Evolutionary conservation across 2,113 vertebrate species (phyloP).

Genomic region (Entosphenus tridentatus): DNA sequence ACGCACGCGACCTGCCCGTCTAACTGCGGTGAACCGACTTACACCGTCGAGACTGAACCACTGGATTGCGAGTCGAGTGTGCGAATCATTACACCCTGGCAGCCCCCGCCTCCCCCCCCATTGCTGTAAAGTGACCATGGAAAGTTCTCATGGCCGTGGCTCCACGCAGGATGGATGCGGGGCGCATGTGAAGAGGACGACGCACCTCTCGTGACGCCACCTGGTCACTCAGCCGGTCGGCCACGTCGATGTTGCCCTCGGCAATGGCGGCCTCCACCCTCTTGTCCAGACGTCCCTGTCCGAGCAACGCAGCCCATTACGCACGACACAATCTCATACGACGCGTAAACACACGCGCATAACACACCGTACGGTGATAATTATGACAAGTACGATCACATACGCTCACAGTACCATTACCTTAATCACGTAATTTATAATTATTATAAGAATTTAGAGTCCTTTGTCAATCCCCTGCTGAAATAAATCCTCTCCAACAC

Average conservation of each 20-base stretch:
- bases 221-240: slow-evolving; percentile 4
- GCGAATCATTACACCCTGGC: background rate
- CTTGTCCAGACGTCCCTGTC: slow-evolving; percentile 4
- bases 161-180: background rate
- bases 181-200: too few species aligned
- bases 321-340: too few species aligned
- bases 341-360: too few species aligned
- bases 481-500: too few species aligned
- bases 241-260: background rate
- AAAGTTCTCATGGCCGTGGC: background rate
- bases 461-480: too few species aligned
- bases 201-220: background rate
- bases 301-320: background rate
- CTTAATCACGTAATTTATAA: too few species aligned
- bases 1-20: background rate
- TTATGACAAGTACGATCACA: too few species aligned
- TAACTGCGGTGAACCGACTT: background rate
- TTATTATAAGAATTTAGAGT: too few species aligned
- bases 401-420: too few species aligned
- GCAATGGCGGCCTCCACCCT: background rate
- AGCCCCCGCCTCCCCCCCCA: background rate
- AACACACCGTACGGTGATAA: too few species aligned
- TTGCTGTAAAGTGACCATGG: background rate
- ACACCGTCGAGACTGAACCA: background rate
- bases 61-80: background rate